Evolutionary conservation across 2,888 invertebrate genomes (phyloP), one percentile per base, ranked within the genome.

Genomic region (Sericinus montela): DNA sequence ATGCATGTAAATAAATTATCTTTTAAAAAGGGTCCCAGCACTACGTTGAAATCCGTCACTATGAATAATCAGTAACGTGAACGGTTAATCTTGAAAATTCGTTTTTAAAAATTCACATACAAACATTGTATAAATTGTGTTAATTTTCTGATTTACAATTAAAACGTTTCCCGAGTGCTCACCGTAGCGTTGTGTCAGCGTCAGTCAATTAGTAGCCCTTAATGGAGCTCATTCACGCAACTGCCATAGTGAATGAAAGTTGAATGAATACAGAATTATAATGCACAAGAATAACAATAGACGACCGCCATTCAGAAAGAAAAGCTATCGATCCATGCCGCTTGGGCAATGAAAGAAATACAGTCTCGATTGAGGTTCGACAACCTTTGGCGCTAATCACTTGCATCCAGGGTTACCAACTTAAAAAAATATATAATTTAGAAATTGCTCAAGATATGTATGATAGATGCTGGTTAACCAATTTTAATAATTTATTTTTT

Each of bases 141-240:
- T n/a, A n/a, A n/a, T n/a, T n/a, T n/a, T 28, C 11, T 3, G 10
- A n/a, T n/a, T 29, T 7, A 34, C 14, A 11, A 34, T 49, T n/a
- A 25, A 25, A 46, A 48, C 44, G 43, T 41, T 42, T 58, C 58
- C 74, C 54, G 74, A 75, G 73, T 80, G 80, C 67, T 65, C 66
- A 63, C 61, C 63, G 63, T 65, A 73, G n/a, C n/a, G n/a, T 69
- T 73, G 72, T 74, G 63, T 56, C 61, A 54, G 66, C 65, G 68
- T 64, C 72, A 63, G 65, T 69, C 76, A 81, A 82, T 85, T 80
- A 83, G 70, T 72, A 75, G 71, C 80, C 81, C 78, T 75, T 80
- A 81, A 81, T 80, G 69, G 75, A 58, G 55, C 55, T 63, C 73
- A 77, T 80, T 81, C 80, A 84, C 73, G 80, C 82, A 66, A 81